Evolutionary conservation across 2,888 invertebrate species (phyloP).

Genomic region (Cordylochernes scorpioides): DNA sequence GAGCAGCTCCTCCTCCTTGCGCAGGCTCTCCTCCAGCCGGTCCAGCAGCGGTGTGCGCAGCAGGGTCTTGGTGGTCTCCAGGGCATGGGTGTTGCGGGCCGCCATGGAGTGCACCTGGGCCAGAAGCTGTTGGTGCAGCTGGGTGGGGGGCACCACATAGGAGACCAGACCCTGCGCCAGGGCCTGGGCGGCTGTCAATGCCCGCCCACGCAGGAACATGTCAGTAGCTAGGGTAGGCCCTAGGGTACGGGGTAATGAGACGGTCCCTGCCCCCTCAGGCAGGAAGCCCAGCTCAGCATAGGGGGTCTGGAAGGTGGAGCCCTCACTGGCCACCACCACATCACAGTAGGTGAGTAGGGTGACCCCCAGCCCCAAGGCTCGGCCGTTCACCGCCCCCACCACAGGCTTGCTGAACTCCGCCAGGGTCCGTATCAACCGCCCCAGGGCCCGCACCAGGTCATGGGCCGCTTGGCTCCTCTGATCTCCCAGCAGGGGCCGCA

Average conservation of each 20-base stretch:
- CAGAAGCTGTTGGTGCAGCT: too few relatives aligned
- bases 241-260: conserved; percentile 33
- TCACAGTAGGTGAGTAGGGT: conserved; percentile 63
- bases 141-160: conserved; percentile 26
- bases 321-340: conserved; percentile 55
- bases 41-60: conserved; percentile 31
- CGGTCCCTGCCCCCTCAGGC: conserved; percentile 42
- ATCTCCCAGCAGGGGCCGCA: conserved; percentile 32
- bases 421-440: conserved; percentile 46
- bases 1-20: conserved; percentile 37
- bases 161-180: conserved; percentile 47
- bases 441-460: conserved; percentile 40
- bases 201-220: conserved; percentile 39
- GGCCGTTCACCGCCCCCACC: conserved; percentile 52
- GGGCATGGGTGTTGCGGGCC: too few relatives aligned
- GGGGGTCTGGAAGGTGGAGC: conserved; percentile 47
- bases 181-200: conserved; percentile 49
- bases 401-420: conserved; percentile 53
- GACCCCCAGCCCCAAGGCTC: conserved; percentile 50
- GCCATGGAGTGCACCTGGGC: too few relatives aligned
- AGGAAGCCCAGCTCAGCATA: conserved; percentile 37
- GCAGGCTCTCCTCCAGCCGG: conserved; percentile 32
- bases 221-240: conserved; percentile 33
- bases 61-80: conserved; percentile 24
- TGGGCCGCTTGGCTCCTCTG: conserved; percentile 35